Percentiles rank a stretch among this genome's conserved stretches.
phyloP scores from a whole-genome alignment of 1,140 invertebrate genomes.

The Platyura marginata region DNA sequence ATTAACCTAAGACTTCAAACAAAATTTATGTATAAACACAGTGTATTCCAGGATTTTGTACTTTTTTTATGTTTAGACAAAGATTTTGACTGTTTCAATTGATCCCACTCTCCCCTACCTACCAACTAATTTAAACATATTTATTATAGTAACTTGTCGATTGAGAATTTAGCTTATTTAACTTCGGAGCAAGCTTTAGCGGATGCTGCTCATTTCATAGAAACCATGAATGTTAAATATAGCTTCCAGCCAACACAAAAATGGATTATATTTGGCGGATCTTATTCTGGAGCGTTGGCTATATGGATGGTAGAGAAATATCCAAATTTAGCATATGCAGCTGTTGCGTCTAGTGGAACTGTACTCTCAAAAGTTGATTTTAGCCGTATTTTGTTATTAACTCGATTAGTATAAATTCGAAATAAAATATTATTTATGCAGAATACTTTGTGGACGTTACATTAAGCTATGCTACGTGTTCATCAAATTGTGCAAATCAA shows the following conservation, averaged over 20 bases:
- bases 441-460: conserved; percentile 59
- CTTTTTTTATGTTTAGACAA: no score
- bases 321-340: conserved; percentile 67
- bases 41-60: no score
- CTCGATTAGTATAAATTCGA: no score
- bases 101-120: no score
- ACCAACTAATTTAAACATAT: no score
- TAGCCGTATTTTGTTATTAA: conserved; percentile 29
- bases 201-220: conserved; percentile 68
- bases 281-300: conserved; percentile 80
- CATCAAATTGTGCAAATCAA: no score
- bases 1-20: no score
- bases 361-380: conserved; percentile 74
- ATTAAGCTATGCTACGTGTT: no score
- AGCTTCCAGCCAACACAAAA: conserved; percentile 43
- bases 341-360: conserved; percentile 75
- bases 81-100: no score
- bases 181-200: conserved; percentile 75
- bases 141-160: conserved; percentile 23
- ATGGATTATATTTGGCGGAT: conserved; percentile 86
- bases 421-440: no score
- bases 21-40: no score
- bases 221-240: conserved; percentile 41
- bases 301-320: conserved; percentile 83
- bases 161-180: conserved; percentile 59